These are phyloP conservation scores for Pygoscelis adeliae DNA, from an alignment of 2,113 vertebrate genomes.

Conservation along the genomic window DNA sequence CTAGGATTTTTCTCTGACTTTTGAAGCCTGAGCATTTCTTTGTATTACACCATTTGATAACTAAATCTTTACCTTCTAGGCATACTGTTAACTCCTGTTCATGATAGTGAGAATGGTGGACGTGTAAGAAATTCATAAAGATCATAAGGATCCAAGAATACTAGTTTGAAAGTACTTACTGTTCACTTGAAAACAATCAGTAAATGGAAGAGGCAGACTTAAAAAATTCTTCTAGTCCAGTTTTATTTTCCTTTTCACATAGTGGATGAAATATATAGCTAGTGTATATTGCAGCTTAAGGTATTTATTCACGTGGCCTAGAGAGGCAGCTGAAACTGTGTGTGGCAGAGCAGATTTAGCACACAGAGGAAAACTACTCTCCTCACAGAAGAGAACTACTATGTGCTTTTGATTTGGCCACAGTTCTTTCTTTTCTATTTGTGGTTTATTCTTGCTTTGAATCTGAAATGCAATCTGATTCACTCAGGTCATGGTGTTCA, in stretches of 20 bases:
- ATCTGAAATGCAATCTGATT: neutral
- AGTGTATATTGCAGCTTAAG: neutral
- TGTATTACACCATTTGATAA: neutral
- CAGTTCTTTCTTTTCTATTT: neutral
- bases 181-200: neutral
- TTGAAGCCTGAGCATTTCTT: neutral
- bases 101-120: neutral
- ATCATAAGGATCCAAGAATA: neutral
- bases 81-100: neutral
- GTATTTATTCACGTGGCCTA: neutral
- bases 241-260: neutral
- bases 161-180: neutral
- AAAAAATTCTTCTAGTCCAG: neutral
- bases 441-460: neutral
- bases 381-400: neutral
- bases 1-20: neutral
- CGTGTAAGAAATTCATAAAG: neutral
- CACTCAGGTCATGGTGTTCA: neutral
- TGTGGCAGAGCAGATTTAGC: neutral
- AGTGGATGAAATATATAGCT: neutral
- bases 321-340: neutral
- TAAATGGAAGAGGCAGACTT: neutral
- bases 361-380: neutral
- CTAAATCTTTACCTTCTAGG: neutral
- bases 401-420: accelerated